Base-by-base conservation (phyloP, 2,113 vertebrate species). In the Lagopus muta region DNA sequence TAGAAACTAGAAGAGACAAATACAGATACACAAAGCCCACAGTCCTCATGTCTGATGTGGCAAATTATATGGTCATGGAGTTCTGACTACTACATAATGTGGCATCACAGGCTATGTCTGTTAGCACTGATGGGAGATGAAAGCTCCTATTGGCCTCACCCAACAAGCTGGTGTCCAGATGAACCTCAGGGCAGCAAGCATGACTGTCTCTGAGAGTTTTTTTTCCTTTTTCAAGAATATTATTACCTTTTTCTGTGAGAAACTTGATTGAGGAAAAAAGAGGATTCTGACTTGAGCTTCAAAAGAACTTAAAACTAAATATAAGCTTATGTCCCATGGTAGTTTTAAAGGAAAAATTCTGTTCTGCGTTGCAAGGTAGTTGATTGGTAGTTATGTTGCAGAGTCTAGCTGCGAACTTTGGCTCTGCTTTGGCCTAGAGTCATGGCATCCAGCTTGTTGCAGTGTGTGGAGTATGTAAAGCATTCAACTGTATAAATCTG, bases 361-460 rank as follows among this genome's bases (percentile, higher is more conserved):
- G 85, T 74, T 96, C 96, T 97, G 72, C 62, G 88, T 95, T 94
- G 94, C 75, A 67, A 86, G 90, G 83, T 54, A 77, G 84, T 30
- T 92, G 93, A 95, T 94, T 79, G 77, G 88, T 95, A 14, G 74
- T n/a, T 92, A 76, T 5, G 8, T 87, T 93, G 65, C 20, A 77
- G 80, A 88, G 79, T 86, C 84, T 94, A 96, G 86, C 75, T 75
- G 90, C 93, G 80, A 95, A 88, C n/a, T 92, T 96, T 89, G 95
- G 77, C 89, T 96, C 93, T 94, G 82, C 90, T 92, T 91, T 88
- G 90, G 79, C 86, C 74, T 52, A 11, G 73, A 71, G 57, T 88
- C 64, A 54, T 80, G 88, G 87, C 95, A 95, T 88, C 34, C 36
- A 86, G 79, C 85, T 90, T 80, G 81, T 88, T 94, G 92, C 90